Percentiles rank a stretch among this genome's conserved stretches.
Evolutionary conservation across 1,140 invertebrate genomes (phyloP).

Genomic region (Homarus americanus): DNA sequence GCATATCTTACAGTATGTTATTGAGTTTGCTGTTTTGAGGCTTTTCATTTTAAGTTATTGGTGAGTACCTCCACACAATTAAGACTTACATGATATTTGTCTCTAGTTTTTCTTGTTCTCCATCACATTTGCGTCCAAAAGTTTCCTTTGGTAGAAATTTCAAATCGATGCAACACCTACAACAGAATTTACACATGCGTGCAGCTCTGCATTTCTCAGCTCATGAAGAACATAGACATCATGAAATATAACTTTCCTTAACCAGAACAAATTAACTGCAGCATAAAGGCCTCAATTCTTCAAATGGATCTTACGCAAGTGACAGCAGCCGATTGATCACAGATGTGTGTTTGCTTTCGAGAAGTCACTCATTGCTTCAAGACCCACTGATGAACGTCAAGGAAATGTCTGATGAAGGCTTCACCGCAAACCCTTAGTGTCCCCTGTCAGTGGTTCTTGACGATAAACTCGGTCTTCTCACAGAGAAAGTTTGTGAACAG

Average conservation of each 20-base stretch:
- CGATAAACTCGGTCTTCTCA: not conserved
- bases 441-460: no score
- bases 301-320: slow-evolving; percentile 6
- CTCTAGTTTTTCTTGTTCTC: not conserved
- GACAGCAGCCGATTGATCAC: slow-evolving; percentile 6
- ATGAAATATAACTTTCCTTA: not conserved
- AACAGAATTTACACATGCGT: not conserved
- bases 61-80: not conserved
- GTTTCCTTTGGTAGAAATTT: not conserved
- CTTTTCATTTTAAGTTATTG: no score
- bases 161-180: not conserved
- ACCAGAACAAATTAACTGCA: slow-evolving; percentile 23
- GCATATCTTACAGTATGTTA: not conserved
- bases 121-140: not conserved
- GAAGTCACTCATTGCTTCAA: not conserved
- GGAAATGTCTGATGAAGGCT: not conserved
- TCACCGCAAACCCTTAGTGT: no score
- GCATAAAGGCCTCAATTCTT: slow-evolving; percentile 38
- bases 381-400: not conserved
- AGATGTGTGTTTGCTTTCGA: not conserved
- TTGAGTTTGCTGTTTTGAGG: not conserved
- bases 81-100: not conserved
- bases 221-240: not conserved
- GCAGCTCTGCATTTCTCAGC: no score
- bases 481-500: not conserved